Evolutionary conservation across 2,888 invertebrate genomes (phyloP).

Genomic region (Ectropis crepuscularia): DNA sequence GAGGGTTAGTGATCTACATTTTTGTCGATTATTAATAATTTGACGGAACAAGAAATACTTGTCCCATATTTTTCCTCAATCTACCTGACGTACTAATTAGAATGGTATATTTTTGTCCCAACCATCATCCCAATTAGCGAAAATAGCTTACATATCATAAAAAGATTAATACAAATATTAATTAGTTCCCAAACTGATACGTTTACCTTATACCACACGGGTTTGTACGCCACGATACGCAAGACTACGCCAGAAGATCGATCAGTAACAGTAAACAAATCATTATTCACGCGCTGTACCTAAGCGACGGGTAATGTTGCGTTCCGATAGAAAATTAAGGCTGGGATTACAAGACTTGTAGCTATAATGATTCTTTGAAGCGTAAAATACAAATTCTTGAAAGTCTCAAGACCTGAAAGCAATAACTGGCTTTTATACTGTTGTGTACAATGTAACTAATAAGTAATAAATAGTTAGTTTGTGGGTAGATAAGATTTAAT

Average conservation of each 20-base stretch:
- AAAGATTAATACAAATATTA: constrained; percentile 21
- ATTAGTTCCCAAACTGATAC: constrained; percentile 14
- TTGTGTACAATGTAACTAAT: too few relatives aligned
- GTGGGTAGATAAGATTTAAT: too few relatives aligned
- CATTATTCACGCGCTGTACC: constrained; percentile 26
- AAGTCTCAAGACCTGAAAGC: too few relatives aligned
- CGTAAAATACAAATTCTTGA: not conserved
- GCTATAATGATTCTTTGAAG: not conserved
- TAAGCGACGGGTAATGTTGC: constrained; percentile 34
- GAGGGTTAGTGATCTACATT: too few relatives aligned
- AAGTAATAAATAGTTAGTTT: too few relatives aligned
- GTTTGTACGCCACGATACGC: constrained; percentile 8
- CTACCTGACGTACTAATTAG: too few relatives aligned
- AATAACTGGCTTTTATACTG: too few relatives aligned
- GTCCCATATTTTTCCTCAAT: too few relatives aligned
- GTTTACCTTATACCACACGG: not conserved
- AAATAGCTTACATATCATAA: not conserved
- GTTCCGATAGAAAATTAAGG: constrained; percentile 21
- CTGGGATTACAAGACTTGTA: constrained; percentile 2
- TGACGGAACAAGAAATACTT: too few relatives aligned
- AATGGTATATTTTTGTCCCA: too few relatives aligned
- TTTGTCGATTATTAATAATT: too few relatives aligned
- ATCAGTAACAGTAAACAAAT: constrained; percentile 30
- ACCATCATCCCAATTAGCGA: too few relatives aligned
- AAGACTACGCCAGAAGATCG: constrained; percentile 21